Evolutionary conservation across 2,113 vertebrate species (phyloP).

Genomic region (Martes martes): DNA sequence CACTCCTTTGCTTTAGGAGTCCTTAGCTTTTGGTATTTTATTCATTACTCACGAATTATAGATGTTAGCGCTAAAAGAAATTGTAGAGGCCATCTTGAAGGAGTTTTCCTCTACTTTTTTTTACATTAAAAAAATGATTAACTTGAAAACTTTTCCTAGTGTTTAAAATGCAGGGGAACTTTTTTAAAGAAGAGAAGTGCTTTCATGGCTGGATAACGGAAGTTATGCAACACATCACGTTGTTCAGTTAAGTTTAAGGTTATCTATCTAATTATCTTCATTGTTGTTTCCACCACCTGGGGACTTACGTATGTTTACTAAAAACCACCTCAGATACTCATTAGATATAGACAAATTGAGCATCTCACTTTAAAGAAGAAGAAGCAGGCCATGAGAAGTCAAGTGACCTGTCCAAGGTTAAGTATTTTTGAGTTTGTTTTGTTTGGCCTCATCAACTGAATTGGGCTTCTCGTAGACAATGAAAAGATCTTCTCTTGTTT

Average conservation of each 20-base stretch:
- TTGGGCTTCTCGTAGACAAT: neutral
- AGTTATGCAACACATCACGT: neutral
- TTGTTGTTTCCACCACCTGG: neutral
- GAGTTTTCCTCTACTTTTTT: neutral
- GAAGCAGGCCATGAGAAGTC: neutral
- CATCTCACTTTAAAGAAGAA: slow-evolving; percentile 8
- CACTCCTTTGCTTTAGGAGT: neutral
- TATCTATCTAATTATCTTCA: too few relatives aligned
- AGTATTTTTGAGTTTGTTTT: neutral
- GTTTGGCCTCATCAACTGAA: neutral
- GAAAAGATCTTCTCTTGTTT: slow-evolving; percentile 6
- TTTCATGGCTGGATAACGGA: neutral
- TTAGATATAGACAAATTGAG: neutral
- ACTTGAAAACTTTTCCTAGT: neutral
- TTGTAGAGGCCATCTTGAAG: neutral
- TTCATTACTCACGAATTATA: neutral
- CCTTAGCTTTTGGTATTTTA: neutral
- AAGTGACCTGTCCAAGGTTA: neutral
- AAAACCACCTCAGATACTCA: neutral
- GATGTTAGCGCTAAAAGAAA: neutral
- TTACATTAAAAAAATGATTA: neutral
- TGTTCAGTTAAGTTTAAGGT: neutral
- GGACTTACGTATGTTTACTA: neutral
- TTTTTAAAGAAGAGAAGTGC: neutral
- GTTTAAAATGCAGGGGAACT: neutral